Evolutionary conservation across 1,140 invertebrate species (phyloP).

Genomic region (Hestina assimilis): DNA sequence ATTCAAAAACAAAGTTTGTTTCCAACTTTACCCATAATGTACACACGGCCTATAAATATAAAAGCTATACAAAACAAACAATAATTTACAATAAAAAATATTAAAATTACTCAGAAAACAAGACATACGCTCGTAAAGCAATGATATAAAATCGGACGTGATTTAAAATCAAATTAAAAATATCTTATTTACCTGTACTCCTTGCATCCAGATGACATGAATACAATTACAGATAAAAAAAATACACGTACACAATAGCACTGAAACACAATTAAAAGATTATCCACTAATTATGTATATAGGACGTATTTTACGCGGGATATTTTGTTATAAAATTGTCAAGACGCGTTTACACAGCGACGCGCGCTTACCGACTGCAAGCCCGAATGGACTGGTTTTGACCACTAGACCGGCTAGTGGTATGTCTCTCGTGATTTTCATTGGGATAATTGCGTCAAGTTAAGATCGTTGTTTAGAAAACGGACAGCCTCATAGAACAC

Average conservation of each 20-base stretch:
- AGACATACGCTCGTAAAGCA: constrained; percentile 1
- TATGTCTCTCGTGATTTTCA: constrained; percentile 32
- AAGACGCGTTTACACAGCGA: constrained; percentile 26
- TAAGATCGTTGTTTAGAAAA: constrained; percentile 42
- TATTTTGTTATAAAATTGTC: constrained; percentile 13
- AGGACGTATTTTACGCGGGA: constrained; percentile 38
- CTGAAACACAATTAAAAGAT: constrained; percentile 46
- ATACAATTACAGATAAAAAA: constrained; percentile 28
- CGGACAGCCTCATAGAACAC: constrained; percentile 34
- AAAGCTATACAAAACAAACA: too few relatives aligned
- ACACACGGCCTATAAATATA: too few relatives aligned
- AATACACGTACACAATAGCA: constrained; percentile 44
- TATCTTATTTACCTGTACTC: constrained; percentile 51
- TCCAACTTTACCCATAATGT: too few relatives aligned
- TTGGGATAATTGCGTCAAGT: constrained; percentile 43
- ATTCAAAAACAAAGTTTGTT: too few relatives aligned
- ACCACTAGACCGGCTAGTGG: constrained; percentile 5
- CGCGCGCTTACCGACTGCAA: constrained; percentile 38
- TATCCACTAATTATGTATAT: constrained; percentile 33
- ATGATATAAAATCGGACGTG: constrained; percentile 22
- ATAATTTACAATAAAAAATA: neutral
- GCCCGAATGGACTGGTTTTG: constrained; percentile 4
- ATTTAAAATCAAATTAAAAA: constrained; percentile 41
- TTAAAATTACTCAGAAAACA: neutral
- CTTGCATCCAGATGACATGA: constrained; percentile 42